phyloP scores from a whole-genome alignment of 1,140 invertebrate species.

The Drosophila lowei region DNA sequence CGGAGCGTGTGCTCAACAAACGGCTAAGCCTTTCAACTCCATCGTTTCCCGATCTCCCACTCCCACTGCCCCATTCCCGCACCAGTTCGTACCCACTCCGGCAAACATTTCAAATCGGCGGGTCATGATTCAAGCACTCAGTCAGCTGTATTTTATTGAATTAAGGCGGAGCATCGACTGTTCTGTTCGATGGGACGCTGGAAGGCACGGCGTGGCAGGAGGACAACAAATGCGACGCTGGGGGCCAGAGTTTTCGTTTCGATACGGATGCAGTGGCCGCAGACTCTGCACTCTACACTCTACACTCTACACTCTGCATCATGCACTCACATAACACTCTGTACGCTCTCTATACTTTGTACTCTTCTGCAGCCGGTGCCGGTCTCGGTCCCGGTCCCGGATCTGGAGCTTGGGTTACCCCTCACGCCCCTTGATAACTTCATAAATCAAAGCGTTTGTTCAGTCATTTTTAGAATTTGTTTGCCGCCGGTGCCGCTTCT shows the following conservation, averaged over 20 bases:
- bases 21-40: slow-evolving; percentile 52
- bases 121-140: slow-evolving; percentile 80
- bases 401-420: neutral
- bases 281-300: neutral
- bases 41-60: neutral
- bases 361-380: neutral
- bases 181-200: neutral
- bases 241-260: slow-evolving; percentile 26
- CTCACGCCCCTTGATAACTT: slow-evolving; percentile 54
- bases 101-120: slow-evolving; percentile 77
- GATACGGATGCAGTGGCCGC: slow-evolving; percentile 34
- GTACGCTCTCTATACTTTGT: neutral
- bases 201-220: neutral
- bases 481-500: slow-evolving; percentile 40
- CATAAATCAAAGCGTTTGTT: slow-evolving; percentile 80
- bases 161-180: slow-evolving; percentile 54
- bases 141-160: slow-evolving; percentile 80
- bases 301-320: neutral
- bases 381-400: neutral
- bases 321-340: too few species aligned
- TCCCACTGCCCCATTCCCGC: neutral
- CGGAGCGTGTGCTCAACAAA: slow-evolving; percentile 64
- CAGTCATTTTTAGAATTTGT: slow-evolving; percentile 80
- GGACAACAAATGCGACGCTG: slow-evolving; percentile 64
- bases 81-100: slow-evolving; percentile 4